Percentiles rank a stretch among this genome's conserved stretches.
Evolutionary conservation across 1,140 invertebrate species (phyloP).

Genomic region (Lepidurus arcticus): DNA sequence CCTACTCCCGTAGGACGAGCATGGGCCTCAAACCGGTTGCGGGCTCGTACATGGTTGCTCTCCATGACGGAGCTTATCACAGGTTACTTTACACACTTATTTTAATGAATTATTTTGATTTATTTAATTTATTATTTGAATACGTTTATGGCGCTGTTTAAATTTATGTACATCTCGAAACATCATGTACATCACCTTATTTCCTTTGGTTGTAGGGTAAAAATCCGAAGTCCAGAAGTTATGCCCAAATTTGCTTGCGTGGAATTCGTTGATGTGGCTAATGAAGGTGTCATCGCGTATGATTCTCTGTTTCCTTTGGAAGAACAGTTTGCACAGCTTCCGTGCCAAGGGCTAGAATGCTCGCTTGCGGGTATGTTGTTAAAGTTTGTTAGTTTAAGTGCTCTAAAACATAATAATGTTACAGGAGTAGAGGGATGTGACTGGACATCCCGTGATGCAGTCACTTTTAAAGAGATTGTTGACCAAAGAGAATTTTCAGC

Average conservation of each 20-base stretch:
- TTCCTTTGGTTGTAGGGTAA: not conserved
- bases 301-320: not conserved
- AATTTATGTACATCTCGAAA: not conserved
- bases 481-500: not conserved
- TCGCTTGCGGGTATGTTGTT: not conserved
- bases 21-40: not conserved
- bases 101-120: too few relatives aligned
- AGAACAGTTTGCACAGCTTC: slow-evolving; percentile 12
- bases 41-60: not conserved
- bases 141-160: too few relatives aligned
- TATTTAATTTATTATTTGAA: too few relatives aligned
- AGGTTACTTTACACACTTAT: not conserved
- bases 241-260: not conserved
- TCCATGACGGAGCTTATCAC: not conserved
- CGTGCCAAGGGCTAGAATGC: not conserved
- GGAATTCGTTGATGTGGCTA: not conserved
- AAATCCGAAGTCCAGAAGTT: not conserved
- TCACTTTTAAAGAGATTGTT: not conserved
- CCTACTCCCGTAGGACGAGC: not conserved
- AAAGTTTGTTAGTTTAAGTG: too few relatives aligned
- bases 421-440: not conserved
- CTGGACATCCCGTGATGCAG: not conserved
- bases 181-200: not conserved
- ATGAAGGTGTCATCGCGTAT: not conserved
- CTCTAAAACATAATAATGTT: not conserved